Evolutionary conservation across 2,113 vertebrate species (phyloP).

Genomic region (Ploceus nigricollis): DNA sequence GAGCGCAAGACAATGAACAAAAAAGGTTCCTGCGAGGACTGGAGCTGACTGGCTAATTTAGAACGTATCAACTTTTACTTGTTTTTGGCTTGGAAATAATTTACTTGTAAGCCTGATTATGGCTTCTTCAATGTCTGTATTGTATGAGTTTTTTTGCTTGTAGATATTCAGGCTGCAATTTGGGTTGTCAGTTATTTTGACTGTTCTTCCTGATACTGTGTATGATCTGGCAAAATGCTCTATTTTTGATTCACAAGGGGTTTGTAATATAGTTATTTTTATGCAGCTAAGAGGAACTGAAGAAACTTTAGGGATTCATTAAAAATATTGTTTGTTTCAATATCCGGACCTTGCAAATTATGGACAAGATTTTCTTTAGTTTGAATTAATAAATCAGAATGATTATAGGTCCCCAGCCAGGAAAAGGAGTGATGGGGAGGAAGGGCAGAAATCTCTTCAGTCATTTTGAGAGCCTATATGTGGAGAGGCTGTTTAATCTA

Average conservation of each 20-base stretch:
- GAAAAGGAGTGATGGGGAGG: not conserved
- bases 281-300: not conserved
- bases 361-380: not conserved
- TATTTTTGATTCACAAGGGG: not conserved
- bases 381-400: slow-evolving; percentile 27
- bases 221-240: not conserved
- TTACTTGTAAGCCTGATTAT: not conserved
- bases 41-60: not conserved
- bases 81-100: slow-evolving; percentile 3
- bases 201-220: not conserved
- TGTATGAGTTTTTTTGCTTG: not conserved
- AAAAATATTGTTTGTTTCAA: not conserved
- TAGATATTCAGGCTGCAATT: not conserved
- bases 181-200: not conserved
- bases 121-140: not conserved
- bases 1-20: slow-evolving; percentile 5
- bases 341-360: not conserved
- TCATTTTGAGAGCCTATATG: not conserved
- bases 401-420: not conserved
- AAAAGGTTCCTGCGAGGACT: not conserved
- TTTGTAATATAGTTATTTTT: slow-evolving; percentile 13
- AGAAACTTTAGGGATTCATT: not conserved
- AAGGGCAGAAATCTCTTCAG: not conserved
- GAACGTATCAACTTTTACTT: not conserved
- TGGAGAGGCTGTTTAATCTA: not conserved